Percentiles rank a stretch among this genome's conserved stretches.
These are phyloP conservation scores for Hippocampus abdominalis DNA, from an alignment of 2,113 vertebrate species.

Conservation along the genomic window DNA sequence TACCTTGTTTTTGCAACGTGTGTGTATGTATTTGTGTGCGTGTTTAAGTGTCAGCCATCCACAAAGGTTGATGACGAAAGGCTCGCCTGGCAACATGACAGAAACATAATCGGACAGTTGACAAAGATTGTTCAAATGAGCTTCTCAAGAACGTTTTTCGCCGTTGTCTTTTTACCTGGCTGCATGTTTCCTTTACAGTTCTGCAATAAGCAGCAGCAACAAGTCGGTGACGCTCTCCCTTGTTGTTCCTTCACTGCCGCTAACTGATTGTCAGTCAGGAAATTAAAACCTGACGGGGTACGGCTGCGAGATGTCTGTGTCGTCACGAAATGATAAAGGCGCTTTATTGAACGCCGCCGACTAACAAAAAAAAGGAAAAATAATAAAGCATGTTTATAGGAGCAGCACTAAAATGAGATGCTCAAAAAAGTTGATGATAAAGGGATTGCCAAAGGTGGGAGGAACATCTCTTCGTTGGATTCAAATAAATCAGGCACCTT, in stretches of 20 bases:
- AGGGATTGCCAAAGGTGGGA: conserved; percentile 2
- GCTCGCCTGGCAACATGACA: neutral
- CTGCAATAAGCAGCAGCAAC: conserved; percentile 18
- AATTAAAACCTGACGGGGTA: conserved; percentile 64
- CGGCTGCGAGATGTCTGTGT: conserved; percentile 27
- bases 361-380: conserved; percentile 57
- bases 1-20: neutral
- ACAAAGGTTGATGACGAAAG: neutral
- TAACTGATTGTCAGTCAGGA: conserved; percentile 69
- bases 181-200: neutral
- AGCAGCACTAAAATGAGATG: conserved; percentile 49
- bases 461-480: neutral
- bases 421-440: conserved; percentile 11
- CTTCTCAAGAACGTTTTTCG: neutral
- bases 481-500: neutral
- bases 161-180: neutral
- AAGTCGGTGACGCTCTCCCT: conserved; percentile 30
- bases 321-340: conserved; percentile 62
- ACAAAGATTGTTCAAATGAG: neutral
- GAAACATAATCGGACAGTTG: neutral
- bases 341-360: conserved; percentile 54
- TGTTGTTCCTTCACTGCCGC: neutral
- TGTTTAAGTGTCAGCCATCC: neutral
- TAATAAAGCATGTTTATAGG: conserved; percentile 47
- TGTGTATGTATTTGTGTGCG: neutral